A percentile compares a stretch with the other conserved stretches of the same genome.
These are phyloP conservation scores for Pseudomyrmex dendroicus DNA, from an alignment of 1,140 invertebrate species.

Conservation along the genomic window DNA sequence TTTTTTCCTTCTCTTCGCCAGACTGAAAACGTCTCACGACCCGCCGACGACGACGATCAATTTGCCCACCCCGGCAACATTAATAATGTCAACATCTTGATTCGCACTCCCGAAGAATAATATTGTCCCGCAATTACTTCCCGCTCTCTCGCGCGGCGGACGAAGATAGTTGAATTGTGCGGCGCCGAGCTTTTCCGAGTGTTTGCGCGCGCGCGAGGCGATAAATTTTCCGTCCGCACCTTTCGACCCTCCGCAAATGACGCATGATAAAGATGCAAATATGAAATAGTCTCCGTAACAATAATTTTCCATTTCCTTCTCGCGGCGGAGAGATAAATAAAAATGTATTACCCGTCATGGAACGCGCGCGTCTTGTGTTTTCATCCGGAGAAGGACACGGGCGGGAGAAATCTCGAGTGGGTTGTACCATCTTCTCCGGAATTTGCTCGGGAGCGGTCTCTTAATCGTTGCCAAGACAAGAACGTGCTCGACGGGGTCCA, in stretches of 20 bases:
- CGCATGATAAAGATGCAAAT: conserved; percentile 9
- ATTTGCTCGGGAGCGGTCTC: conserved; percentile 46
- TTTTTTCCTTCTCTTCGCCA: background rate
- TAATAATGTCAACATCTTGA: conserved; percentile 65
- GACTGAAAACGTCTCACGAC: conserved; percentile 31
- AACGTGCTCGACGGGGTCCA: conserved; percentile 23
- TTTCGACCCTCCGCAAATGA: background rate
- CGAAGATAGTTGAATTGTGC: conserved; percentile 42
- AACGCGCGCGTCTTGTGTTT: background rate
- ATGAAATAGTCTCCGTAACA: background rate
- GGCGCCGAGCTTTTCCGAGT: conserved; percentile 54
- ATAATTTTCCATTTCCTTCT: background rate
- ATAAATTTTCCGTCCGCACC: conserved; percentile 34
- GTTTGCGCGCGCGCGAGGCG: conserved; percentile 29
- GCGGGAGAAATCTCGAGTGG: background rate
- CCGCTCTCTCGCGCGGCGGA: background rate
- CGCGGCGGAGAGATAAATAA: background rate
- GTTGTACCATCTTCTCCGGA: conserved; percentile 13
- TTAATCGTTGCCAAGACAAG: conserved; percentile 62
- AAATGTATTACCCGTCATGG: background rate
- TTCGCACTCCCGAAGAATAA: conserved; percentile 69
- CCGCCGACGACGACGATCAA: conserved; percentile 37
- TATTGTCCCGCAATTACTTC: conserved; percentile 64
- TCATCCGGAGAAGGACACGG: background rate
- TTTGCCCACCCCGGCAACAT: conserved; percentile 44